phyloP scores from a whole-genome alignment of 2,888 invertebrate genomes.

The Agonopterix subpropinquella region DNA sequence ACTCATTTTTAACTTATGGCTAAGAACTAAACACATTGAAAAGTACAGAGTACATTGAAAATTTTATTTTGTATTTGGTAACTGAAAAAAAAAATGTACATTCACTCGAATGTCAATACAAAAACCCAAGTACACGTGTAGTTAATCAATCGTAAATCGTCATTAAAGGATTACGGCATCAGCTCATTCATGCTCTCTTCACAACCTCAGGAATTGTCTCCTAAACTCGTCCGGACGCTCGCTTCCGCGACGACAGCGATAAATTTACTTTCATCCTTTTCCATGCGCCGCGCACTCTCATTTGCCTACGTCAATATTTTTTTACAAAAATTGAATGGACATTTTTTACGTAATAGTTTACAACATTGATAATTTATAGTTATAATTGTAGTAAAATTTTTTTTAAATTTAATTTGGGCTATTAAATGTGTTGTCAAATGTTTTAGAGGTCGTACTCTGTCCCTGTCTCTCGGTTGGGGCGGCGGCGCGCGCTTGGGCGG shows the following conservation, averaged over 20 bases:
- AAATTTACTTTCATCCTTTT: conserved; percentile 72
- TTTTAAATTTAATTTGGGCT: conserved; percentile 11
- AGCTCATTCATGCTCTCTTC: conserved; percentile 61
- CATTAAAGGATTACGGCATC: conserved; percentile 53
- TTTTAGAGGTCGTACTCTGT: conserved; percentile 45
- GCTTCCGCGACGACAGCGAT: conserved; percentile 60
- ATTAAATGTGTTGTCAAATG: conserved; percentile 38
- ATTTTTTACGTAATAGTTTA: neutral
- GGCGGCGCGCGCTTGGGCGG: conserved; percentile 73
- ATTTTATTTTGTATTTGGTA: too few relatives aligned
- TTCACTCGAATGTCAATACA: too few relatives aligned
- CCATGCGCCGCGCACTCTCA: conserved; percentile 40
- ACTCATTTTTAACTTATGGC: too few relatives aligned
- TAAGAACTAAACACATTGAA: too few relatives aligned
- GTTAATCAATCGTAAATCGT: conserved; percentile 43
- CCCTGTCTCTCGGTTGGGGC: conserved; percentile 69
- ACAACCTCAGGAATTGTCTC: conserved; percentile 44
- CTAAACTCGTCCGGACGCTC: conserved; percentile 46
- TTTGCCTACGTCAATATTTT: conserved; percentile 30
- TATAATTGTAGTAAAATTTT: conserved; percentile 3
- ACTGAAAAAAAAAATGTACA: too few relatives aligned
- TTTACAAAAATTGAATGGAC: neutral
- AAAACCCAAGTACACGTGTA: conserved; percentile 15
- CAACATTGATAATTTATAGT: neutral
- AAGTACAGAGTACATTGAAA: too few relatives aligned